Evolutionary conservation across 2,888 invertebrate genomes (phyloP), one percentile per base, ranked within the genome.

Genomic region (Endotricha flammealis): DNA sequence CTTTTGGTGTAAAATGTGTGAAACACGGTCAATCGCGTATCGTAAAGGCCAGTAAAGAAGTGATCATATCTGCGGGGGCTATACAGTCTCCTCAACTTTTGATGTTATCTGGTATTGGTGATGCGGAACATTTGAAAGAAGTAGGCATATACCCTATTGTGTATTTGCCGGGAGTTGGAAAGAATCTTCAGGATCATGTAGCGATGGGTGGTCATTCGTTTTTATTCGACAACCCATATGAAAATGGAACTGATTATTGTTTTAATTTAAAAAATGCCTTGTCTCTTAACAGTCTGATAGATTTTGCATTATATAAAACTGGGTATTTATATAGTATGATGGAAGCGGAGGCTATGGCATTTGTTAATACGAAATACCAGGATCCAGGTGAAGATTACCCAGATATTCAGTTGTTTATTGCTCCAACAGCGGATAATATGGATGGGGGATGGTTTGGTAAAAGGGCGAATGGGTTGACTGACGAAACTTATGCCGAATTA

Each of bases 41-140:
- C n/a, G 88, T 92, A 0, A 82, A 75, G 43, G 93, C 93, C 0
- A 87, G 83, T 5, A 91, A 89, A 53, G 97, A 97, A 74, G 90
- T 98, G 0, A 93, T 98, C 42, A 67, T 98, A 23, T 92, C 95
- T 10, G 95, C 95, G 0, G 98, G 97, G 1, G 76, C 95, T 0
- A 88, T 97, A 44, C 93, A 94, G 59, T 91, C 94, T 2, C 95
- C 96, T 0, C 96, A 97, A 63, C 57, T 97, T 10, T 81, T 97
- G 17, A 94, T 96, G 94, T 65, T 97, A 25, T 95, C 95, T 1
- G 97, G 97, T 0, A 88, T 96, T 7, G 94, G 95, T 2, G 91
- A 93, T 0, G 75, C 75, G 3, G 73, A 88, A 5, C 91, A 94
- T 57, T 77, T 94, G 2, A 68, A 82, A 32, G 83, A 91, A 28